Evolutionary conservation across 2,113 vertebrate species (phyloP).

Genomic region (Orthonyx spaldingii): DNA sequence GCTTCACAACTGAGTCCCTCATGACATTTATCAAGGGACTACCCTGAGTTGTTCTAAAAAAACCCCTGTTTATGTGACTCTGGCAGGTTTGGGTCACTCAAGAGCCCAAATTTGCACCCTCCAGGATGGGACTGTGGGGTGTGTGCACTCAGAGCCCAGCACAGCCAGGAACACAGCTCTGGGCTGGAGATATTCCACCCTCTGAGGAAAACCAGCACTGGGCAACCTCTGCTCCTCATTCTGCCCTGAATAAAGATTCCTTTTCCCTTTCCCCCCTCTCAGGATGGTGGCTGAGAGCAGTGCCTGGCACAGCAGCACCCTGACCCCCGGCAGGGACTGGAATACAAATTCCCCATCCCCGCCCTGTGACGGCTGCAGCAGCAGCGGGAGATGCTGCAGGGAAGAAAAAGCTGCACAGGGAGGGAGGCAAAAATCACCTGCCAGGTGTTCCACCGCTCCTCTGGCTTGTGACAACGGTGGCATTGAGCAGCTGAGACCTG

Average conservation of each 20-base stretch:
- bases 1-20: background rate
- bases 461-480: background rate
- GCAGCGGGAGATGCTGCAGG: background rate
- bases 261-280: background rate
- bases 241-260: background rate
- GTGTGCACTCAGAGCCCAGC: background rate
- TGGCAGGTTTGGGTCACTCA: background rate
- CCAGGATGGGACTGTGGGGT: accelerated
- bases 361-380: background rate
- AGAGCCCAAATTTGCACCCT: background rate
- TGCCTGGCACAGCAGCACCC: background rate
- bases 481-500: background rate
- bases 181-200: background rate
- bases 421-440: background rate
- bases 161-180: background rate
- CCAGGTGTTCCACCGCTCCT: background rate
- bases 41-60: background rate
- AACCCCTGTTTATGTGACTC: background rate
- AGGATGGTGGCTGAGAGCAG: accelerated
- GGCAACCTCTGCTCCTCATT: background rate
- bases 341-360: background rate
- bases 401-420: background rate
- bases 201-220: background rate
- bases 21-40: too few relatives aligned
- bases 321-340: background rate